phyloP scores from a whole-genome alignment of 2,888 invertebrate genomes.

The Drosophila phalerata region DNA sequence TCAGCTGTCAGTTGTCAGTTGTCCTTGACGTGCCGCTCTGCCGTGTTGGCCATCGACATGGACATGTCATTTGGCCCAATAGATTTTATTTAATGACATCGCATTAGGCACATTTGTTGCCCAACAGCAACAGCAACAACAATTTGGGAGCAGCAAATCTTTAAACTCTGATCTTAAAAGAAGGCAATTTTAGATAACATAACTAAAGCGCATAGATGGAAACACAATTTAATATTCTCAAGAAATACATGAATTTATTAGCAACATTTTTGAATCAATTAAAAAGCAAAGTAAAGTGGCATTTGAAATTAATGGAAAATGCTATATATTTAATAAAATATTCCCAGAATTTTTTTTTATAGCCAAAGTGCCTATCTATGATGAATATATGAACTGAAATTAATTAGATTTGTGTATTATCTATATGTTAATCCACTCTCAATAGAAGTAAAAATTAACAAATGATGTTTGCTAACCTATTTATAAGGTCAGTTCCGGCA shows the following conservation, averaged over 20 bases:
- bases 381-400: background rate
- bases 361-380: too few relatives aligned
- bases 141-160: slow-evolving; percentile 33
- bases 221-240: slow-evolving; percentile 37
- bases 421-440: background rate
- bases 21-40: slow-evolving; percentile 28
- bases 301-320: too few relatives aligned
- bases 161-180: slow-evolving; percentile 9
- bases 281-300: too few relatives aligned
- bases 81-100: slow-evolving; percentile 75
- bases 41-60: slow-evolving; percentile 28
- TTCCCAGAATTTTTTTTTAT: background rate
- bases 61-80: slow-evolving; percentile 68
- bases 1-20: slow-evolving; percentile 3
- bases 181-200: slow-evolving; percentile 17
- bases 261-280: too few relatives aligned
- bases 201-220: slow-evolving; percentile 17
- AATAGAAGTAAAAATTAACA: background rate
- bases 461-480: slow-evolving; percentile 1
- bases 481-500: background rate
- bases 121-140: slow-evolving; percentile 24
- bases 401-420: background rate
- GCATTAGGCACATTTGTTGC: slow-evolving; percentile 78
- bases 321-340: background rate
- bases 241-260: background rate